These are phyloP conservation scores for Colossoma macropomum DNA, from an alignment of 2,113 vertebrate species.

Conservation along the genomic window DNA sequence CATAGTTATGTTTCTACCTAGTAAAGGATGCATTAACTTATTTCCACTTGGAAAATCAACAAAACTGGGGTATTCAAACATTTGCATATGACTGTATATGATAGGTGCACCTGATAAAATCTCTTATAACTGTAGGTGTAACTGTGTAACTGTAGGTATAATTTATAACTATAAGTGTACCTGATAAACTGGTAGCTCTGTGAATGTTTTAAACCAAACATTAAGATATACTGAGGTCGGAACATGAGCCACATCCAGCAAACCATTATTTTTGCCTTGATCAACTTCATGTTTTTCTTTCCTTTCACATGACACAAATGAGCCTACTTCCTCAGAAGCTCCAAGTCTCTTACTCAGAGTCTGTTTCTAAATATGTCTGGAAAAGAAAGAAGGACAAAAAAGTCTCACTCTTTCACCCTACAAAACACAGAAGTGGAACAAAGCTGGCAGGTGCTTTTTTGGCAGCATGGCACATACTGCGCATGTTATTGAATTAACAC, in stretches of 20 bases:
- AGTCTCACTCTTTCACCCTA: conserved; percentile 29
- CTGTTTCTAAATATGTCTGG: conserved; percentile 43
- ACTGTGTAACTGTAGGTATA: no score
- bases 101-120: no score
- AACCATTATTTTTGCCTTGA: background rate
- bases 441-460: background rate
- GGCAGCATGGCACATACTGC: background rate
- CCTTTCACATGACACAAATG: conserved; percentile 30
- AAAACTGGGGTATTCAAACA: no score
- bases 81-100: no score
- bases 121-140: no score
- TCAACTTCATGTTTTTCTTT: background rate
- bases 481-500: no score
- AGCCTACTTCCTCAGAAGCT: conserved; percentile 26
- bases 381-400: background rate
- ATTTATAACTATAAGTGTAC: no score
- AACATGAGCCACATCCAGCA: background rate
- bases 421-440: conserved; percentile 37
- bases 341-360: conserved; percentile 42
- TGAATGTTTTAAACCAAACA: background rate
- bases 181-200: no score
- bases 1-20: no score
- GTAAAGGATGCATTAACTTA: no score
- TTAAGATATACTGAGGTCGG: background rate
- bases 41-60: no score